A percentile compares a stretch with the other conserved stretches of the same genome.
Evolutionary conservation across 1,140 invertebrate species (phyloP).

Genomic region (Battus philenor): DNA sequence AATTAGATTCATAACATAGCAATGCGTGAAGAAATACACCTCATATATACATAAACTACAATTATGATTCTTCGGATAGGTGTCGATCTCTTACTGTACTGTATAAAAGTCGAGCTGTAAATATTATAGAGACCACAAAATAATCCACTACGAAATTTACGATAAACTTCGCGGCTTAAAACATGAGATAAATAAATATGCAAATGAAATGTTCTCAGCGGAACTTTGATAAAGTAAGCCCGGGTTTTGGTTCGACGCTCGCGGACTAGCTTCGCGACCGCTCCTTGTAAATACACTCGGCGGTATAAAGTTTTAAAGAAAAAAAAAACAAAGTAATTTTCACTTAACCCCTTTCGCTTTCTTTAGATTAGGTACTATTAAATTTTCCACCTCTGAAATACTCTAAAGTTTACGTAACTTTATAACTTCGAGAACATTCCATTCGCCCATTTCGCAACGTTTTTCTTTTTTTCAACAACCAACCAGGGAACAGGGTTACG

Average conservation of each 20-base stretch:
- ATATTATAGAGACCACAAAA: conserved; percentile 10
- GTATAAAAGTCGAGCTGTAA: too few species aligned
- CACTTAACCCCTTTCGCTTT: conserved; percentile 11
- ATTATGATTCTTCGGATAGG: too few species aligned
- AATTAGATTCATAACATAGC: too few species aligned
- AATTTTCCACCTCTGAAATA: too few species aligned
- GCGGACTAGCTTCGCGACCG: conserved; percentile 37
- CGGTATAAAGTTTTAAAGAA: conserved; percentile 18
- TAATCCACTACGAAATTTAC: conserved; percentile 10
- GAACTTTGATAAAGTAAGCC: conserved; percentile 31
- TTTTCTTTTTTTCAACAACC: too few species aligned
- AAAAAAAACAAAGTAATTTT: conserved; percentile 7
- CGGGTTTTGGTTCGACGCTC: conserved; percentile 26
- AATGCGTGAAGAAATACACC: too few species aligned
- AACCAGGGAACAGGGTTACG: too few species aligned
- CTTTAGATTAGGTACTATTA: conserved; percentile 1
- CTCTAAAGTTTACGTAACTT: too few species aligned
- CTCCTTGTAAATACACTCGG: conserved; percentile 38
- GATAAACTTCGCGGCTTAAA: conserved; percentile 12
- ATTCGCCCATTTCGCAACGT: too few species aligned
- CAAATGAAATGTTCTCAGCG: conserved; percentile 29
- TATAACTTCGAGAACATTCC: too few species aligned
- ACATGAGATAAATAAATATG: conserved; percentile 24
- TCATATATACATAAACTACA: too few species aligned
- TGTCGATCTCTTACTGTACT: too few species aligned